Base-by-base conservation (phyloP, 1,140 invertebrate species). In the Penaeus chinensis region DNA sequence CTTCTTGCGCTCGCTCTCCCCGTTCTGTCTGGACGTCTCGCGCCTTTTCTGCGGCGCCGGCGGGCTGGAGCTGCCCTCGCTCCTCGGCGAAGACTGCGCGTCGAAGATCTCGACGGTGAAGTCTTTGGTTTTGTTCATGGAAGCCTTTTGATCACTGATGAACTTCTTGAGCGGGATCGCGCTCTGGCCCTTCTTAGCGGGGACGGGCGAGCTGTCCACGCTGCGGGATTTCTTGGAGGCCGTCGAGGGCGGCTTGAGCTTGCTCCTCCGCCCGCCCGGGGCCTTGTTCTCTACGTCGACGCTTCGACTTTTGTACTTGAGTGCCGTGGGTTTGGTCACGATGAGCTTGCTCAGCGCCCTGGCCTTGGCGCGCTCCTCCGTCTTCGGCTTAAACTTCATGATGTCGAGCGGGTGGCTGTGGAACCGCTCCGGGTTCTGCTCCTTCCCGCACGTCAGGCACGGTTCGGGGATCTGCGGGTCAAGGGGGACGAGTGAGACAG, bases 361-460 rank as follows among this genome's bases (percentile, higher is more conserved):
- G 87, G 89, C 27, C 24, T 32, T 88, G 19, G 63, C 82, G 61
- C 83, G 85, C 62, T 89, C 88, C 54, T 78, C 81, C 37, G 10
- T 71, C 89, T 82, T 84, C 71, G 61, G 74, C 42, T 82, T 89
- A 66, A 76, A 89, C 80, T 86, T 84, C 13, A 63, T 74, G 77
- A 84, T 83, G 78, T 90, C 91, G 32, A 91, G 92, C 13, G 94
- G 94, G 90, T 95, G 94, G 91, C 94, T 94, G 90, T 95, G 94
- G 69, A 94, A 93, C 11, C 94, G 91, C 89, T 95, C 94, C 0
- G 94, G 94, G 63, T 93, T 93, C 89, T 94, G 93, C 0, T 93
- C 91, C 65, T 93, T 91, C 27, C 94, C 94, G 90, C 94, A 95
- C 11, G 93, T 93, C 63, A 92, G 93, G 90, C 94, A 95, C 8